A percentile compares a stretch with the other conserved stretches of the same genome.
Evolutionary conservation across 2,113 vertebrate genomes (phyloP).

Genomic region (Synodontis membranacea): DNA sequence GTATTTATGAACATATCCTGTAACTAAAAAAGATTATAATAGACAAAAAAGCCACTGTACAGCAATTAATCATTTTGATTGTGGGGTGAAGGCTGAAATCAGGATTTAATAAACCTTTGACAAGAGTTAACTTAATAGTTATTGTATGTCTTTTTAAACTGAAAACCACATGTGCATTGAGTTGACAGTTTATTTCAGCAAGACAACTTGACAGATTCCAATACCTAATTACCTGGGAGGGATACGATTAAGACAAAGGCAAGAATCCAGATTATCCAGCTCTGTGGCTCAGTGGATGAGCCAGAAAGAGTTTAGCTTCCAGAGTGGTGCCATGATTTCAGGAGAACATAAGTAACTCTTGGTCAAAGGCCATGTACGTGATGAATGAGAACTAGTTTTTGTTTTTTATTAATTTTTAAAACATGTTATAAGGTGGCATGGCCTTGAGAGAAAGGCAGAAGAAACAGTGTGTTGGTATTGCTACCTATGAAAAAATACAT

Average conservation of each 20-base stretch:
- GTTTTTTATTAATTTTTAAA: background rate
- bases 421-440: background rate
- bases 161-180: background rate
- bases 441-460: background rate
- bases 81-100: background rate
- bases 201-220: background rate
- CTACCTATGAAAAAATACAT: background rate
- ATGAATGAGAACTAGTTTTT: background rate
- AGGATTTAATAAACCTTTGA: background rate
- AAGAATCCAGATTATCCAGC: background rate
- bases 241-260: background rate
- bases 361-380: background rate
- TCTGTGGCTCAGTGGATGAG: background rate
- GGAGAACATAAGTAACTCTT: background rate
- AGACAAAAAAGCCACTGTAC: background rate
- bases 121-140: background rate
- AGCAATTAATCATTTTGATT: background rate
- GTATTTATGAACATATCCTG: background rate
- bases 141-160: background rate
- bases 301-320: background rate
- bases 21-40: background rate
- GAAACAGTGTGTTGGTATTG: background rate
- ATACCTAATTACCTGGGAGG: background rate
- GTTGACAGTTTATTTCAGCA: background rate
- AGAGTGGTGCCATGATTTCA: background rate